Evolutionary conservation across 2,797 vertebrate species (phyloP), one percentile per base, ranked within the genome.

Genomic region (Poeciliopsis paucimaculata): DNA sequence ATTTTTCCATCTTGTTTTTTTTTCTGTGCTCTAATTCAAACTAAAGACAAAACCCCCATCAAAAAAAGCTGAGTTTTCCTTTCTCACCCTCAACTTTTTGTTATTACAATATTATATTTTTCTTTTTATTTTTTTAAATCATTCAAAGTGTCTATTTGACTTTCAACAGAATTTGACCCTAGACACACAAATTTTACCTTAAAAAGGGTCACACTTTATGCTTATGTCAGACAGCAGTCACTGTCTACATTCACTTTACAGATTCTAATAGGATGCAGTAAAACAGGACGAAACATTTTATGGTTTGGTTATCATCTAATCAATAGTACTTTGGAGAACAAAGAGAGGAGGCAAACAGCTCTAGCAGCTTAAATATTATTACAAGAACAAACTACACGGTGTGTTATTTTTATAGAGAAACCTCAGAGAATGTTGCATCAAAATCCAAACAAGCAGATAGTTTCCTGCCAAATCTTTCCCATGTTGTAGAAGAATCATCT

Each of bases 381-480:
- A 68, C 43, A 78, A 78, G 68, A 80, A 72, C 45, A 87, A 80
- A 87, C 90, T 78, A 86, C 46, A 83, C 3, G 12, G 4, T 34
- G 31, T 73, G 51, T 83, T 82, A 72, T 79, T 79, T 84, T 87
- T 86, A 76, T 47, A 82, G 60, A 78, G 13, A 76, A 84, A 78
- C 53, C 66, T 28, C 75, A 49, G 73, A 55, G 43, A 84, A 82
- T 79, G 74, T 72, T 74, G 76, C 39, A 75, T 76, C 36, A 74
- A 75, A 79, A 82, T 68, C 71, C 47, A 82, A 89, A 77, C 64
- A 76, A 28, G 43, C 73, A 80, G 60, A 47, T 28, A 79, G 79
- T 86, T 91, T 90, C 85, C 87, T 20, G 84, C 72, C 84, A 88
- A 80, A 80, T 81, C 57, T 74, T 51, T 39, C 57, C 16, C 15